phyloP scores from a whole-genome alignment of 2,113 vertebrate genomes.

The Pterocles burchelli region DNA sequence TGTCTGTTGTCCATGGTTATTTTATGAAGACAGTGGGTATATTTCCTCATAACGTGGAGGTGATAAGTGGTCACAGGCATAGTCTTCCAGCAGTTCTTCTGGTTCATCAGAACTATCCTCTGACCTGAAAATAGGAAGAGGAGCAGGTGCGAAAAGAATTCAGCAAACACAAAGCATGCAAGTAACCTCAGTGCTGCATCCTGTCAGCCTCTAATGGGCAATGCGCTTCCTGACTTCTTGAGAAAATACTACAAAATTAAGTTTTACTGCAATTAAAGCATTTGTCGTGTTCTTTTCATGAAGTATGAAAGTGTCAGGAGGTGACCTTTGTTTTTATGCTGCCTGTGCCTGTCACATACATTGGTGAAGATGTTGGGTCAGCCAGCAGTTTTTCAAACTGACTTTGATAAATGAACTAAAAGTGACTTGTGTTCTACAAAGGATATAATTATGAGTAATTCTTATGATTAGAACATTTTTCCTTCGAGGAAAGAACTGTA shows the following conservation, averaged over 20 bases:
- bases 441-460: not conserved
- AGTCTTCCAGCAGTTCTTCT: constrained; percentile 25
- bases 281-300: not conserved
- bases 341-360: not conserved
- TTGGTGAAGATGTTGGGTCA: not conserved
- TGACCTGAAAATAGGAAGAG: constrained; percentile 59
- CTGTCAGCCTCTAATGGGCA: not conserved
- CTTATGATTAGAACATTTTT: not conserved
- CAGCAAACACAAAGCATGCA: not conserved
- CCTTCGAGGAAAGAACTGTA: not conserved
- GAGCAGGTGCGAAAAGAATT: not conserved
- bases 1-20: not conserved
- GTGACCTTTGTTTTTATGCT: not conserved
- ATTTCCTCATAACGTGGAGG: constrained; percentile 78
- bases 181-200: not conserved
- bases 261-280: not conserved
- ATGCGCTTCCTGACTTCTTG: not conserved
- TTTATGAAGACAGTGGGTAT: constrained; percentile 37
- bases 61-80: not conserved
- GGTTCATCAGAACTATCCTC: not conserved
- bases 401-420: not conserved
- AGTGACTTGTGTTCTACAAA: not conserved
- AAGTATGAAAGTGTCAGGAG: not conserved
- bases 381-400: not conserved
- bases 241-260: not conserved